Conservation (phyloP, 2,113 vertebrate species). For the Atrichornis clamosus region DNA sequence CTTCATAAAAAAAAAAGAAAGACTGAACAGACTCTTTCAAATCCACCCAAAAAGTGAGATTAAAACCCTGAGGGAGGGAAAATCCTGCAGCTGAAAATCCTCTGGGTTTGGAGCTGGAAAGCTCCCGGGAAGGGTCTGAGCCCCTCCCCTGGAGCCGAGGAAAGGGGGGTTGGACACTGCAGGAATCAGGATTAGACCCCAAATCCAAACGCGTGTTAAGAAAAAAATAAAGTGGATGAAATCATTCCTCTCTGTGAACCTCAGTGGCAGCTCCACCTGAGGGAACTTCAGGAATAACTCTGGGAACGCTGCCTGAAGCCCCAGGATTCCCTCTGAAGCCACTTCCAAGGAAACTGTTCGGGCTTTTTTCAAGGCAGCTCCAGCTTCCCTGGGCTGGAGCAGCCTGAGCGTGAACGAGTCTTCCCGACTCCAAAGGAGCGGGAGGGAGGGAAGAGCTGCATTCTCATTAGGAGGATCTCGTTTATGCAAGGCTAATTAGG, state of each 20-base stretch:
- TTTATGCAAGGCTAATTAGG: not conserved
- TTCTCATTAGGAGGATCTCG: not conserved
- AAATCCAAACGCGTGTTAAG: not conserved
- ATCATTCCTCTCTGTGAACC: not conserved
- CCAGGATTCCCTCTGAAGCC: not conserved
- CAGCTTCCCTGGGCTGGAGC: not conserved
- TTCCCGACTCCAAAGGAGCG: not conserved
- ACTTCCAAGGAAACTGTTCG: not conserved
- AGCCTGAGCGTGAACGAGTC: not conserved
- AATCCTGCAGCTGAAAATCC: not conserved
- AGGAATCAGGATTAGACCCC: not conserved
- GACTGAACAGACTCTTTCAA: not conserved
- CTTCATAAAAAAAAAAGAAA: not conserved
- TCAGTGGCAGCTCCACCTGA: not conserved
- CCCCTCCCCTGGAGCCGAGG: not conserved
- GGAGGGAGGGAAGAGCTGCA: not conserved
- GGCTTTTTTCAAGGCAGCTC: not conserved
- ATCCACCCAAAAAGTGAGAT: not conserved
- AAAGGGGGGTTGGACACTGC: not conserved
- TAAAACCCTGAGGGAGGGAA: not conserved
- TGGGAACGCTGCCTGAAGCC: fast-evolving
- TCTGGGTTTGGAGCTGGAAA: not conserved
- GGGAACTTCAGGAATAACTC: not conserved
- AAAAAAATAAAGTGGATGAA: not conserved
- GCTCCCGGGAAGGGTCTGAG: not conserved